Conservation (phyloP, 2,113 vertebrate genomes). For the Dinomys branickii region DNA sequence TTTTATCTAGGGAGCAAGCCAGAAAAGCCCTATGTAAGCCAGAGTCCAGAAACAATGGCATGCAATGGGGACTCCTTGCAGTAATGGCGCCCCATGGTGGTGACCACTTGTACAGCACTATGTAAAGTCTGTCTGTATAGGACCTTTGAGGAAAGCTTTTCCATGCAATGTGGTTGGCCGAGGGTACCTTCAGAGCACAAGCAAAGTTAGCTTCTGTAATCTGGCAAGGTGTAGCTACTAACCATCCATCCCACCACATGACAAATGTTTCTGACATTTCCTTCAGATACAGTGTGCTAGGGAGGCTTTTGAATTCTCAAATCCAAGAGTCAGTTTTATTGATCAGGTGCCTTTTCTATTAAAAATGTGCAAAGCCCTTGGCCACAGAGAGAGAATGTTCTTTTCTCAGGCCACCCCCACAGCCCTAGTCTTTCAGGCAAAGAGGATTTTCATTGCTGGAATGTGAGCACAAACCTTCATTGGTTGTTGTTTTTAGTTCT, state of each 20-base stretch:
- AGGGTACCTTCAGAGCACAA: conserved; percentile 55
- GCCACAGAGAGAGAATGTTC: neutral
- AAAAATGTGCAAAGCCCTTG: conserved; percentile 71
- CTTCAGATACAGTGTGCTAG: conserved; percentile 70
- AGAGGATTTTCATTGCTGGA: neutral
- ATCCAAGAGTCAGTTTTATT: conserved; percentile 80
- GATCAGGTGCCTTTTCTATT: conserved; percentile 81
- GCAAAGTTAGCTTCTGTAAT: conserved; percentile 56
- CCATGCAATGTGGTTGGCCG: neutral
- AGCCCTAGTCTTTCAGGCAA: neutral
- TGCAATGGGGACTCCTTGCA: neutral
- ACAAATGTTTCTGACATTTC: conserved; percentile 85
- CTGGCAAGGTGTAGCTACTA: conserved; percentile 77
- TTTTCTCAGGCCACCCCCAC: neutral
- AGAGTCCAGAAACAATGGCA: conserved; percentile 35
- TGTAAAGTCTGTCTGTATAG: conserved; percentile 30
- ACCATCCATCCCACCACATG: conserved; percentile 73
- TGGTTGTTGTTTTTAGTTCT: neutral
- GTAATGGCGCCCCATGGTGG: neutral
- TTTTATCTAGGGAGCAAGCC: conserved; percentile 60
- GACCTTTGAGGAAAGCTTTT: conserved; percentile 64
- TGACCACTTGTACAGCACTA: neutral
- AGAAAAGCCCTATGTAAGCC: conserved; percentile 23
- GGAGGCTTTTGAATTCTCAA: conserved; percentile 81
- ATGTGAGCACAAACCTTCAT: neutral